Base-by-base conservation (phyloP, 2,113 vertebrate species). In the Leuciscus idus region DNA sequence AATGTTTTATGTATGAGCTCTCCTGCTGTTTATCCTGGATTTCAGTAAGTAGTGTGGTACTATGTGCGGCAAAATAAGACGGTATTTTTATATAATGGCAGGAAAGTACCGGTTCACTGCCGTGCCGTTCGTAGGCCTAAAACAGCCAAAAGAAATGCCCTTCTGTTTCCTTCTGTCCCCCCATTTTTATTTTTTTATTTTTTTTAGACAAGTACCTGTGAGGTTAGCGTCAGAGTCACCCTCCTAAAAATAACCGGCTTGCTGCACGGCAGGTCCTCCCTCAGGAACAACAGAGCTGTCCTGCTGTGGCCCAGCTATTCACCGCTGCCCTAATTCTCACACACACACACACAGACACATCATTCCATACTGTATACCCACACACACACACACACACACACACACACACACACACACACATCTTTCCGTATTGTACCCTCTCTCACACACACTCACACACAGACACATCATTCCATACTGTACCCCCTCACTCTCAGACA, bases 161-260 rank as follows among this genome's bases (percentile, higher is more conserved):
- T 55, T 68, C 62, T 78, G 0, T 80, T 77, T 84, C 82, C 28
- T 19, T 72, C 62, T 84, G 21, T 79, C 13, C 43, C 52, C 46
- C 62, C 66, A 15, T 30, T 57, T 83, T 68, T 39, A 78, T 68
- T 33, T 33, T 30, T 30, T 33, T 33, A 26, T 26, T 26, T 33
- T 33, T 39, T 76, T 17, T 55, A 39, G 30, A 52, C 28, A 30
- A 21, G 66, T 84, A 59, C 81, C 81, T 84, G 84, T 82, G 87
- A 92, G 92, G 90, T 92, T 92, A 91, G 83, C 84, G 11, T 91
- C 81, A 90, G 92, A 93, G 91, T 94, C 91, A 91, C 90, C 91
- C 90, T 91, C 91, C 94, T 92, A 93, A 94, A 94, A 95, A 94
- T 94, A 94, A 93, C 93, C 87, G 86, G 82, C 46, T 39, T 33